These are phyloP conservation scores for Leucozona laternaria DNA, from an alignment of 2,888 invertebrate species.

Conservation along the genomic window DNA sequence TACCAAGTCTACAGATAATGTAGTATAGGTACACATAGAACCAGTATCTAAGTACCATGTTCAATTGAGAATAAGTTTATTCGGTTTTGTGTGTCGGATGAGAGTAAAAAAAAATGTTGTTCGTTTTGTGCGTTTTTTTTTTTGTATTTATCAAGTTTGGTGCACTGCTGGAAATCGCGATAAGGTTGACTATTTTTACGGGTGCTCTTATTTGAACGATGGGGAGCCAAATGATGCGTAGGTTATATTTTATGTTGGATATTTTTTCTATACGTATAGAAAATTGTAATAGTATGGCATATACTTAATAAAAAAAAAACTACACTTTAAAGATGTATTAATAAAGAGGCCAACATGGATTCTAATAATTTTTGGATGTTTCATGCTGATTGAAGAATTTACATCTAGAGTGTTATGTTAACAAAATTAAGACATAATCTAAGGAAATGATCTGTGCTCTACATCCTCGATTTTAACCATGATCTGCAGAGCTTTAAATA, in stretches of 20 bases:
- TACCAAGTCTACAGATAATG: background rate
- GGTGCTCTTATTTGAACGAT: constrained; percentile 35
- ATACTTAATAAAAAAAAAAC: background rate
- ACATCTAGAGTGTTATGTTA: too few species aligned
- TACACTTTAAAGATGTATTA: background rate
- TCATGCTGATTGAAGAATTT: too few species aligned
- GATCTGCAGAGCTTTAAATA: too few species aligned
- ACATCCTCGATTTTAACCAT: too few species aligned
- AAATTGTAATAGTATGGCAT: background rate
- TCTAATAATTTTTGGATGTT: too few species aligned
- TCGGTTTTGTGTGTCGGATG: constrained; percentile 31
- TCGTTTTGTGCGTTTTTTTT: background rate
- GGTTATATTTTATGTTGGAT: background rate
- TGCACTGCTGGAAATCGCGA: constrained; percentile 38
- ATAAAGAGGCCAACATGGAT: too few species aligned
- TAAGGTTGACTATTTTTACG: constrained; percentile 21
- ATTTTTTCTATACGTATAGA: background rate
- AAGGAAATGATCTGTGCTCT: too few species aligned
- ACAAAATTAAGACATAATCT: too few species aligned
- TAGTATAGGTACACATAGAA: background rate
- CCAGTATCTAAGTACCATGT: constrained; percentile 20
- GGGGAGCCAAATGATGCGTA: constrained; percentile 40
- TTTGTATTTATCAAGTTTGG: constrained; percentile 14
- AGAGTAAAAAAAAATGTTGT: background rate
- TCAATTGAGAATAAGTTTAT: constrained; percentile 27